These are phyloP conservation scores for Bubalus kerabau DNA, from an alignment of 2,113 vertebrate species.

Conservation along the genomic window DNA sequence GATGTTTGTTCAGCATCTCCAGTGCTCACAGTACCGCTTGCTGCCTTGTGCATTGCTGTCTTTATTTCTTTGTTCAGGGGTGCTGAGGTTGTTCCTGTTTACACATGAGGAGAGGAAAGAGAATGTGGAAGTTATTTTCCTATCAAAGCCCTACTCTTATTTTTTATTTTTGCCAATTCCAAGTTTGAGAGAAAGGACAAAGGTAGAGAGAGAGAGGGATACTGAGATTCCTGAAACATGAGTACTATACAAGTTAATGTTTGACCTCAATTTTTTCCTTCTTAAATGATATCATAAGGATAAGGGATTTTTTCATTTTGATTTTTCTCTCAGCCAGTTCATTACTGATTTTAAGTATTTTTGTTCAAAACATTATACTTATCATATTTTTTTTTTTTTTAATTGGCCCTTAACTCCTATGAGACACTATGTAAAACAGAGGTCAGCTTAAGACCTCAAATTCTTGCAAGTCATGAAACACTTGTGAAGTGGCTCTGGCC, in stretches of 20 bases:
- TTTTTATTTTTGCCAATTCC: not conserved
- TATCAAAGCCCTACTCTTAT: not conserved
- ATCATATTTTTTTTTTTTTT: not conserved
- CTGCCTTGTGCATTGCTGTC: not conserved
- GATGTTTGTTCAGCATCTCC: not conserved
- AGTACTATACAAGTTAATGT: not conserved
- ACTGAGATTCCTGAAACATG: not conserved
- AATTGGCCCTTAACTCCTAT: not conserved
- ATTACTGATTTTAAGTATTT: conserved; percentile 28
- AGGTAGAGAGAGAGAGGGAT: not conserved
- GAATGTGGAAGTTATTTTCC: not conserved
- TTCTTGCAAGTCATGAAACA: conserved; percentile 8
- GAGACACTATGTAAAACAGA: not conserved
- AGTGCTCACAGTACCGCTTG: not conserved
- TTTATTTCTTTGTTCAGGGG: not conserved
- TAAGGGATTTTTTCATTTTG: not conserved
- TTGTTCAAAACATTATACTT: conserved; percentile 29
- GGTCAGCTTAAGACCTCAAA: not conserved
- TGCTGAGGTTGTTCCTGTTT: not conserved
- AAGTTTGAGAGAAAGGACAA: not conserved
- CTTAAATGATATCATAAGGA: not conserved
- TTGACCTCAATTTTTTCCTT: not conserved
- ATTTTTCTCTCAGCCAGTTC: not conserved
- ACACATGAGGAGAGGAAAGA: not conserved
- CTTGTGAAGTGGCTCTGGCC: not conserved